Evolutionary conservation across 92 coral and sea anemone species (phyloP), one percentile per base, ranked within the genome.

Genomic region (Isaurus tuberculatus): DNA sequence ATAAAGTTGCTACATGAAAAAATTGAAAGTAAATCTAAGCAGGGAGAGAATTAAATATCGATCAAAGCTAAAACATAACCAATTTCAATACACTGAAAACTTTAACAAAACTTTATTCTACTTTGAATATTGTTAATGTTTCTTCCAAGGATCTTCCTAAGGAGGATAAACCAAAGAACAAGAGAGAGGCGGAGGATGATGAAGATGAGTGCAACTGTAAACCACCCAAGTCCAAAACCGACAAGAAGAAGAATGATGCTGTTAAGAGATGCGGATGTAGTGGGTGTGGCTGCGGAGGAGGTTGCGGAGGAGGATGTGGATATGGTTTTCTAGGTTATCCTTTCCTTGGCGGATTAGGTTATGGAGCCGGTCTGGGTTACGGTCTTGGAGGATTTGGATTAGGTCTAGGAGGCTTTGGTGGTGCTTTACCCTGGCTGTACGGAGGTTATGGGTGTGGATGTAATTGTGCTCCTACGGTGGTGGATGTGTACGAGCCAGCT

Each of bases 151-250:
- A 77, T n/a, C 55, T 20, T 23, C 33, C 70, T 11, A 83, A 57
- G 61, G 79, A 61, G 87, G 77, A 28, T 78, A 48, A 57, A 55
- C 83, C 75, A 63, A 83, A 30, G 65, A 69, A 68, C 57, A 91
- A 28, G 53, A 43, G 82, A 25, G 81, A 79, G 26, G 90, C 85
- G 31, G 81, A 63, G 15, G 90, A 88, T 31, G 83, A 92, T 8
- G 73, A 72, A 30, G 92, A 88, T 32, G 89, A 83, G 79, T 93
- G 97, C 61, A 86, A 83, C 25, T 93, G 97, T 22, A 86, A 86
- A 29, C 92, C 94, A 78, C 83, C 87, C 51, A 53, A 31, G 14
- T n/a, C 43, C 16, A 17, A 65, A 19, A 43, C 31, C 11, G 58
- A 77, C 69, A 58, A 58, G 4, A 75, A 57, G 81, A 77, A 77